phyloP scores from a whole-genome alignment of 2,888 invertebrate species.

The Standfussiana lucernea region DNA sequence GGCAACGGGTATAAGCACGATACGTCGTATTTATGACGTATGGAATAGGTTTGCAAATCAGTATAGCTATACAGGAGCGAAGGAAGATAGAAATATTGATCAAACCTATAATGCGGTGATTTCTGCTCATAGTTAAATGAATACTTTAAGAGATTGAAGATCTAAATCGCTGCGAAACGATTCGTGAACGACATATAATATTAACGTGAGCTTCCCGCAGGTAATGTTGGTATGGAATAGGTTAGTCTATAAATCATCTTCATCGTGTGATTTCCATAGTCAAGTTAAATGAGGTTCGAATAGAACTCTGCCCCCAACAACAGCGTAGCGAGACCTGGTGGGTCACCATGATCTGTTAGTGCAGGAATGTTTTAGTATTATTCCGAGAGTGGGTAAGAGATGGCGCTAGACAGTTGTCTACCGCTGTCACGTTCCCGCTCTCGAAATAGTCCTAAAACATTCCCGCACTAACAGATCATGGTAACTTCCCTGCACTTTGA shows the following conservation, averaged over 20 bases:
- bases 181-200: not conserved
- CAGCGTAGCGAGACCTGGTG: no score
- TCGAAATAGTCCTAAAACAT: no score
- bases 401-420: no score
- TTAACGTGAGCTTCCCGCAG: not conserved
- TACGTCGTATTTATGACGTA: not conserved
- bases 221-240: not conserved
- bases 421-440: no score
- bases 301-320: not conserved
- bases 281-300: not conserved
- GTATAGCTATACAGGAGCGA: not conserved
- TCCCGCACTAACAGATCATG: no score
- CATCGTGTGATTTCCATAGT: not conserved
- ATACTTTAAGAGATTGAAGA: not conserved
- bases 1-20: constrained; percentile 27
- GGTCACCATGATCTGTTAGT: no score
- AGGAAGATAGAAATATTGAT: constrained; percentile 4
- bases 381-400: no score
- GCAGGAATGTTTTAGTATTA: no score
- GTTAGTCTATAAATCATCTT: not conserved
- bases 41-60: constrained; percentile 10
- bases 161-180: not conserved
- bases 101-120: not conserved
- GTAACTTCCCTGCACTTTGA: no score
- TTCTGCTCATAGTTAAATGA: not conserved